Conservation (phyloP, 2,797 vertebrate genomes). For the Potorous gilbertii region DNA sequence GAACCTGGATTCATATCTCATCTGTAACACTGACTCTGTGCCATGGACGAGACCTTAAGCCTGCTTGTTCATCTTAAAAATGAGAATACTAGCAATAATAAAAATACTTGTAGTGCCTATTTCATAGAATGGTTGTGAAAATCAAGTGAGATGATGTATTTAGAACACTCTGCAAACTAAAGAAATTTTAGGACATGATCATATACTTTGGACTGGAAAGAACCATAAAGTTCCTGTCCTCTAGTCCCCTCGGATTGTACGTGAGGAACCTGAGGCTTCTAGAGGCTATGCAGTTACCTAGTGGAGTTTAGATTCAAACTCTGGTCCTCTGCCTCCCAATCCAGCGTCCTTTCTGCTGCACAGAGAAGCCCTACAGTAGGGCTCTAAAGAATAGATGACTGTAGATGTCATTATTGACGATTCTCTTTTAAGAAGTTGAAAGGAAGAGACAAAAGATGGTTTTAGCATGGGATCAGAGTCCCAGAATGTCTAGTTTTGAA, state of each 20-base stretch:
- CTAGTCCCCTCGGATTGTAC: neutral
- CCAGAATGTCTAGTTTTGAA: conserved; percentile 12
- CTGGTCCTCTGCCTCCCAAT: neutral
- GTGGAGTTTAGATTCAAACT: neutral
- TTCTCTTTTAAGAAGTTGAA: conserved; percentile 49
- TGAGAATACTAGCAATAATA: neutral
- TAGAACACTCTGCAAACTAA: neutral
- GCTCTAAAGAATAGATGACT: neutral
- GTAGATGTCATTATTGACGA: neutral
- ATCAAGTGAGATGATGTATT: neutral
- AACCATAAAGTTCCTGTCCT: neutral
- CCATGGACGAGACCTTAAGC: neutral
- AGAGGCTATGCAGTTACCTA: neutral
- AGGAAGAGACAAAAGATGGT: neutral
- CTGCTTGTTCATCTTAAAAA: neutral
- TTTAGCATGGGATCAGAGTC: neutral
- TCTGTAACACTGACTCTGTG: neutral
- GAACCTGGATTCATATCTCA: neutral
- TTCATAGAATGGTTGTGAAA: neutral
- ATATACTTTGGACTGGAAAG: neutral
- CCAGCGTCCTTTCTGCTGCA: neutral
- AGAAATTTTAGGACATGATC: neutral
- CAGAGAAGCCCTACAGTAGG: neutral
- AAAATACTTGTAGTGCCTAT: neutral
- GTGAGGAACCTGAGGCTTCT: neutral